Conservation (phyloP, 2,888 invertebrate genomes). For the Pterobdella sp. region DNA sequence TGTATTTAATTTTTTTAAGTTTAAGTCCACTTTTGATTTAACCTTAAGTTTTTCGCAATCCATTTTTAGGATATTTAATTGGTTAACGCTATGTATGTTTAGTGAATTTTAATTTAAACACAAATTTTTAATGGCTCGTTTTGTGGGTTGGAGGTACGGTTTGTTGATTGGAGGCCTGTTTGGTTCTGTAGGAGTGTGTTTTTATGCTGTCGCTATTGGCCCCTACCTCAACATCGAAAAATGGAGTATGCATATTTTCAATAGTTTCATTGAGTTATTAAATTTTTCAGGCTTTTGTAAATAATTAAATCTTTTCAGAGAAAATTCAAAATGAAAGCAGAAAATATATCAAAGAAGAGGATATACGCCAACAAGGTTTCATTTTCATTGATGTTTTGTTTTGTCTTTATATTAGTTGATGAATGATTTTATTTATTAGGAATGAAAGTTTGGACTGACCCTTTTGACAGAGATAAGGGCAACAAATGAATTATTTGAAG, state of each 20-base stretch:
- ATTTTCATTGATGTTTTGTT: conserved; percentile 5
- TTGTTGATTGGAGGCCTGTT: conserved; percentile 57
- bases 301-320: neutral
- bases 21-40: too few species aligned
- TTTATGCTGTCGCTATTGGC: conserved; percentile 60
- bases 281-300: neutral
- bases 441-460: conserved; percentile 39
- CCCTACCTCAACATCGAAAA: conserved; percentile 61
- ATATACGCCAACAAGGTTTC: neutral
- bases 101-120: too few species aligned
- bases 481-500: too few species aligned
- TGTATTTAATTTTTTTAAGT: too few species aligned
- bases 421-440: conserved; percentile 33
- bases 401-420: conserved; percentile 6
- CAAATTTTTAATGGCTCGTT: conserved; percentile 22
- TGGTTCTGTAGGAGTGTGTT: conserved; percentile 55
- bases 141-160: conserved; percentile 55
- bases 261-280: neutral
- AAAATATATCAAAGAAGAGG: neutral
- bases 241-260: conserved; percentile 57
- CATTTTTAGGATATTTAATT: too few species aligned
- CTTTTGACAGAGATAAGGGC: conserved; percentile 35
- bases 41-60: too few species aligned
- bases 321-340: conserved; percentile 11
- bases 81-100: too few species aligned